A percentile compares a stretch with the other conserved stretches of the same genome.
Evolutionary conservation across 2,797 vertebrate species (phyloP).

Genomic region (Peromyscus eremicus): DNA sequence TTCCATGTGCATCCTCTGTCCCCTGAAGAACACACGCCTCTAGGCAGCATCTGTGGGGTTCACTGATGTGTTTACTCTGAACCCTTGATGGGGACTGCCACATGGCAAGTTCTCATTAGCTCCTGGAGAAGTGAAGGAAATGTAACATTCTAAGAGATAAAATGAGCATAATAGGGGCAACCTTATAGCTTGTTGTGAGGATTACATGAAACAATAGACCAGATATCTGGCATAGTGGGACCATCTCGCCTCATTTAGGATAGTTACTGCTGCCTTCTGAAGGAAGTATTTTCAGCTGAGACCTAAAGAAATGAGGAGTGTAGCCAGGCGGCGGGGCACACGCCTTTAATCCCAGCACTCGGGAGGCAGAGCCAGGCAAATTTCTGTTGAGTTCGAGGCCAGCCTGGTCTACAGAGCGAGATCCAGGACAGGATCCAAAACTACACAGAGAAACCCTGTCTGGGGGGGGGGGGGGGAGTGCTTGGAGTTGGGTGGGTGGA

Average conservation of each 20-base stretch:
- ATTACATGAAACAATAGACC: background rate
- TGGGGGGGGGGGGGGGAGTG: no score
- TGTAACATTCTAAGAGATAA: background rate
- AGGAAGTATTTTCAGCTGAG: constrained; percentile 41
- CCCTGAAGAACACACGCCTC: background rate
- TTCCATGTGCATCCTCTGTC: background rate
- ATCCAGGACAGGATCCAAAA: no score
- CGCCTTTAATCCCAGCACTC: no score
- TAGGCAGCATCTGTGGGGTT: background rate
- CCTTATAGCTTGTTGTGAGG: background rate
- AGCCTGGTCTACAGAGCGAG: no score
- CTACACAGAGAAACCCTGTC: no score
- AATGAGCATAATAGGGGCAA: background rate
- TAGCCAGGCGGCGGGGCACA: no score
- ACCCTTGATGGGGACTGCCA: background rate
- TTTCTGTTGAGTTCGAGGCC: no score
- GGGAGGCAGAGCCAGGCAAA: no score
- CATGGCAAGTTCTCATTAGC: background rate
- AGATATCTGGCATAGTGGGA: background rate
- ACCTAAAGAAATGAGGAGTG: background rate
- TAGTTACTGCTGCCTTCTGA: background rate
- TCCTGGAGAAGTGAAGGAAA: background rate
- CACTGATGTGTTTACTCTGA: background rate
- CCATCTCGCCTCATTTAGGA: background rate
- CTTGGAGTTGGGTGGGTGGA: background rate